Evolutionary conservation across 2,888 invertebrate species (phyloP), one percentile per base, ranked within the genome.

Genomic region (Cyclophora punctaria): DNA sequence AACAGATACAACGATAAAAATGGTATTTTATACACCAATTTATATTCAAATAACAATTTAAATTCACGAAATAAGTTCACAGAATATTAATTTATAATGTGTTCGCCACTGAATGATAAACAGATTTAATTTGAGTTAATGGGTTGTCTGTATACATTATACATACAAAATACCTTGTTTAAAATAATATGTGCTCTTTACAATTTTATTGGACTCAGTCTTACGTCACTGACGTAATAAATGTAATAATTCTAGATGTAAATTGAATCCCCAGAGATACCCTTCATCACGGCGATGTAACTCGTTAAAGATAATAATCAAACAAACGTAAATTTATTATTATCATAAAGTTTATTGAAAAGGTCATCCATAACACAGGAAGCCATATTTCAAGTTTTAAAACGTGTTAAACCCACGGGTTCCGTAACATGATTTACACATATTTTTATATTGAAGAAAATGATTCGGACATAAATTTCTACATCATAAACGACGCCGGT

Each of bases 401-500:
- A 63, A 66, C 52, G 60, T 64, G 62, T 63, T 60, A 62, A 69
- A 62, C 64, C 62, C 64, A 63, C 60, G 63, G 66, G 67, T 72
- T 73, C 67, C 65, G 70, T 66, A 64, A 65, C 58, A 67, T 69
- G 68, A 76, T 77, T 75, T 74, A 75, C 69, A 37, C 37, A 37
- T 64, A 65, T 71, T 69, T 72, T 71, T 73, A 70, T 70, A 67
- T 64, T 64, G 63, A 58, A 67, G 63, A 64, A 69, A 74, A 74
- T 71, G 68, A 73, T 71, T 68, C 64, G 59, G 60, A 62, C 68
- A 69, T 79, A 76, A 77, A 76, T 75, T 69, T 67, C 66, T 64
- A 68, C 71, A 69, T 75, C 71, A 74, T 75, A 73, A 76, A 79
- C 62, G 72, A 69, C 65, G 58, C 60, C 67, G 68, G 75, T 76